Conservation (phyloP, 53 echinoderm and acorn worm genomes). For the Henricia sp. region DNA sequence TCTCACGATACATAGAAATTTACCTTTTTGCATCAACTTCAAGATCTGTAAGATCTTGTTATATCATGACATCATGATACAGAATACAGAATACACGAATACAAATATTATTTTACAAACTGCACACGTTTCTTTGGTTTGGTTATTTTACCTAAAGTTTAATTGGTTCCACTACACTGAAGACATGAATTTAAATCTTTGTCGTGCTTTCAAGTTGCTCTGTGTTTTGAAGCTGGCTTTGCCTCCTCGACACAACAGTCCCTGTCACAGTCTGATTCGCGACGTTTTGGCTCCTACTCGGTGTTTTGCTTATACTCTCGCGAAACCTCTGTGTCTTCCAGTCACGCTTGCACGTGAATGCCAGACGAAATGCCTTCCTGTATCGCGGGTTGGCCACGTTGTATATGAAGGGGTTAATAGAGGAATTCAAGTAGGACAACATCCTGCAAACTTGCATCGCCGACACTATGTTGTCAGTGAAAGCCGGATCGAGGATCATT, state of each 20-base stretch:
- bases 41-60: no score
- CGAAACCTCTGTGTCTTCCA: not conserved
- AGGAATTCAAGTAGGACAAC: slow-evolving; percentile 56
- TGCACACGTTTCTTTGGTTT: no score
- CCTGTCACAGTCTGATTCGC: not conserved
- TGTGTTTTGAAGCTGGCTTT: not conserved
- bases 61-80: no score
- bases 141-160: no score
- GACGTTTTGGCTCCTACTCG: not conserved
- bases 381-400: slow-evolving; percentile 63
- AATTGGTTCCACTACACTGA: no score
- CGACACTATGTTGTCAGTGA: slow-evolving; percentile 22
- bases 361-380: slow-evolving; percentile 41
- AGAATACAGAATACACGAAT: no score
- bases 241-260: not conserved
- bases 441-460: slow-evolving; percentile 54
- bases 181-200: slow-evolving; percentile 9
- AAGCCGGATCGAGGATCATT: slow-evolving; percentile 35
- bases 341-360: slow-evolving; percentile 15
- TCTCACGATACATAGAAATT: no score
- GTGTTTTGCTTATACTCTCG: not conserved
- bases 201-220: not conserved
- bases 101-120: no score
- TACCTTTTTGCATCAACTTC: no score
- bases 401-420: slow-evolving; percentile 61